These are phyloP conservation scores for Acrobasis repandana DNA, from an alignment of 2,888 invertebrate species.

Conservation along the genomic window DNA sequence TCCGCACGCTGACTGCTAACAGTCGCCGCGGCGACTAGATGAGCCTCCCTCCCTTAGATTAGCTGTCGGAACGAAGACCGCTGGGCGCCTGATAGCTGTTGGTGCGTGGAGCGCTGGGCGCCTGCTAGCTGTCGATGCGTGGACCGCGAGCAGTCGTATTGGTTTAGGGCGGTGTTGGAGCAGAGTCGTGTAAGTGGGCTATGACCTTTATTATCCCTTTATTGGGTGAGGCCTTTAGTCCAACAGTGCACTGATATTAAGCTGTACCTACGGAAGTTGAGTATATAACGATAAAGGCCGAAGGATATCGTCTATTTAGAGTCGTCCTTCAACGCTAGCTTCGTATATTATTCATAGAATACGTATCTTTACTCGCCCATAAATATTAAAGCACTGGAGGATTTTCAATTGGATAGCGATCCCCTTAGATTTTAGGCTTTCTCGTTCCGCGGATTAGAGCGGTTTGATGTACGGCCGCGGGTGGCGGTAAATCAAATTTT, in stretches of 20 bases:
- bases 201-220: too few relatives aligned
- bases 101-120: too few relatives aligned
- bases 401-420: conserved; percentile 78
- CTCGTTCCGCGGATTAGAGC: conserved; percentile 76
- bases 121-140: too few relatives aligned
- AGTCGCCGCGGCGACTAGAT: too few relatives aligned
- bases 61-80: too few relatives aligned
- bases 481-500: conserved; percentile 83
- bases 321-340: conserved; percentile 28
- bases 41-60: too few relatives aligned
- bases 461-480: conserved; percentile 78
- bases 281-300: background rate
- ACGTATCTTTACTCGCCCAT: conserved; percentile 70
- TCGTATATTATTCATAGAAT: conserved; percentile 68
- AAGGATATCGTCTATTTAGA: conserved; percentile 12
- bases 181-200: too few relatives aligned
- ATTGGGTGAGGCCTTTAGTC: background rate
- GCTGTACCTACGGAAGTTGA: background rate
- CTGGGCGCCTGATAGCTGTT: too few relatives aligned
- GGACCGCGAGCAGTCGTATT: too few relatives aligned
- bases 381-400: conserved; percentile 73
- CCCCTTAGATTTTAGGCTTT: conserved; percentile 76
- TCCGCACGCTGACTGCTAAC: too few relatives aligned
- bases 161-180: too few relatives aligned
- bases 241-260: background rate